A percentile compares a stretch with the other conserved stretches of the same genome.
Conservation (phyloP, 2,888 invertebrate genomes). For the Abscondita cerata region DNA sequence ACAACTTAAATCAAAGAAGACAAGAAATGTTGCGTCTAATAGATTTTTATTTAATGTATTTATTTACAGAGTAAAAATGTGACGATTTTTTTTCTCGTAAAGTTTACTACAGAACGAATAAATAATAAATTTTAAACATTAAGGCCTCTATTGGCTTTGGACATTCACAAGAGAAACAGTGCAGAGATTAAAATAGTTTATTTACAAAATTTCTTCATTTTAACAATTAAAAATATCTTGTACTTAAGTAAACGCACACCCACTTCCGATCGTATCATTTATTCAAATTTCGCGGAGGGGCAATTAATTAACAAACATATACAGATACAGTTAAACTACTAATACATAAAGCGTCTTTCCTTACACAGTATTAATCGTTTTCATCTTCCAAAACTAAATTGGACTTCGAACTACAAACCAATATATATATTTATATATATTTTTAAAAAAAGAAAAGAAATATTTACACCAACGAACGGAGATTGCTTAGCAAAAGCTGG, state of each 20-base stretch:
- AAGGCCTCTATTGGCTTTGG: conserved; percentile 57
- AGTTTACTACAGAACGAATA: conserved; percentile 46
- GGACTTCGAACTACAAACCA: conserved; percentile 10
- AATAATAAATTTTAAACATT: conserved; percentile 44
- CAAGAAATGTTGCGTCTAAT: conserved; percentile 40
- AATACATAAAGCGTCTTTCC: conserved; percentile 14
- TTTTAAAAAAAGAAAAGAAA: no score
- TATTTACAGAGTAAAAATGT: conserved; percentile 46
- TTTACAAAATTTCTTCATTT: conserved; percentile 42
- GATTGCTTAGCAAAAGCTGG: not conserved
- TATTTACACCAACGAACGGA: conserved; percentile 1
- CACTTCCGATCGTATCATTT: conserved; percentile 31
- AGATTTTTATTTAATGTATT: conserved; percentile 41
- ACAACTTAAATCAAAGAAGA: conserved; percentile 17
- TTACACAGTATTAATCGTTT: not conserved
- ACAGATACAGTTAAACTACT: conserved; percentile 7
- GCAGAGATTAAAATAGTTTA: conserved; percentile 48
- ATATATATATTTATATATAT: conserved; percentile 2
- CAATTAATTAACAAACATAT: conserved; percentile 23
- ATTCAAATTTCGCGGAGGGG: conserved; percentile 18
- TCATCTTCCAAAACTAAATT: conserved; percentile 6
- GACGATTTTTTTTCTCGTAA: conserved; percentile 42
- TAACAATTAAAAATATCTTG: conserved; percentile 49
- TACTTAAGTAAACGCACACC: conserved; percentile 43
- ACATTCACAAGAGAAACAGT: conserved; percentile 48